A percentile compares a stretch with the other conserved stretches of the same genome.
Conservation (phyloP, 2,888 invertebrate genomes). For the Scotopteryx bipunctaria region DNA sequence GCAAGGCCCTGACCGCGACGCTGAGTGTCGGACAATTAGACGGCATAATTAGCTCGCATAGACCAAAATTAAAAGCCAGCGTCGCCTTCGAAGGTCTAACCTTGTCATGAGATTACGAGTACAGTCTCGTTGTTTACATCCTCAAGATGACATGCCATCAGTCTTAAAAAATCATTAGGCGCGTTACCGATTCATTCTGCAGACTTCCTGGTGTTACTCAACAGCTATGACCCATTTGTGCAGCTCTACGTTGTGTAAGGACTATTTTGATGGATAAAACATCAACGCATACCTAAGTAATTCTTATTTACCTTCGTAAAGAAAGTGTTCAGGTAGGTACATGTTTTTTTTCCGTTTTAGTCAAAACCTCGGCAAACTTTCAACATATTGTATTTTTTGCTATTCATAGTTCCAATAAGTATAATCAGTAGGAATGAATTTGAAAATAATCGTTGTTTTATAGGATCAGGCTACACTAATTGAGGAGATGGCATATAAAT, state of each 20-base stretch:
- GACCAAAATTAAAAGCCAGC: constrained; percentile 37
- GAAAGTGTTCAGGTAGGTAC: too few species aligned
- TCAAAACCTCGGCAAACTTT: too few species aligned
- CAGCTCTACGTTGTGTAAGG: constrained; percentile 1
- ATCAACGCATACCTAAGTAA: too few species aligned
- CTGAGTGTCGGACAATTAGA: constrained; percentile 58
- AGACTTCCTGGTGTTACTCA: constrained; percentile 59
- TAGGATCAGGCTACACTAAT: too few species aligned
- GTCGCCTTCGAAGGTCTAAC: constrained; percentile 41
- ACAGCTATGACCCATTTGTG: constrained; percentile 23
- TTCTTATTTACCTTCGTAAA: too few species aligned
- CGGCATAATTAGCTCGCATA: constrained; percentile 45
- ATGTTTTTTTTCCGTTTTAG: too few species aligned
- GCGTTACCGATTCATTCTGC: constrained; percentile 52
- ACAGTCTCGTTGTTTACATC: constrained; percentile 45
- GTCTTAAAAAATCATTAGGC: constrained; percentile 59
- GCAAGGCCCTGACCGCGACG: constrained; percentile 67
- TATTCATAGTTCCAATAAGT: too few species aligned
- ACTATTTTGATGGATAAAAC: too few species aligned
- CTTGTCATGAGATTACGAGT: constrained; percentile 45
- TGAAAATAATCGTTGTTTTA: too few species aligned
- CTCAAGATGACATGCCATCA: constrained; percentile 51
- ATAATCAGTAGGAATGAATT: too few species aligned
- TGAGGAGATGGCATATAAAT: too few species aligned
- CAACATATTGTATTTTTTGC: too few species aligned